These are phyloP conservation scores for Chrosomus eos DNA, from an alignment of 2,797 vertebrate genomes.

Conservation along the genomic window DNA sequence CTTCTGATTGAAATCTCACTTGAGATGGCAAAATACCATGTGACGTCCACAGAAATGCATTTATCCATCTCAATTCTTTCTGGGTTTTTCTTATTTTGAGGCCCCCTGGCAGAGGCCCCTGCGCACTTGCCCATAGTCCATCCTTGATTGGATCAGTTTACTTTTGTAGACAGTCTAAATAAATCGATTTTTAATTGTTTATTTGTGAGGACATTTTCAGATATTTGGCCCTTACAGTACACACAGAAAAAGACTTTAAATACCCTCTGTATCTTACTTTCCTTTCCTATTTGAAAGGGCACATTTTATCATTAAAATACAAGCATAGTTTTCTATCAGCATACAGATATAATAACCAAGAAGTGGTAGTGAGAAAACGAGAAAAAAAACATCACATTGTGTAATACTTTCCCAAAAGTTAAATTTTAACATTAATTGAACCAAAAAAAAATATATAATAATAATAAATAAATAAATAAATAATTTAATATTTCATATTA, in stretches of 20 bases:
- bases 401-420: not conserved
- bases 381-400: not conserved
- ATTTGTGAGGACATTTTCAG: not conserved
- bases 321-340: no score
- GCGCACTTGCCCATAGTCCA: not conserved
- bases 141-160: not conserved
- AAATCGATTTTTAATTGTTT: not conserved
- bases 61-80: not conserved
- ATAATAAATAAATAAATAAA: no score
- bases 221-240: not conserved
- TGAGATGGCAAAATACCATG: not conserved
- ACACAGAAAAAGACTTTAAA: not conserved
- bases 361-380: not conserved
- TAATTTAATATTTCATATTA: no score
- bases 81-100: not conserved
- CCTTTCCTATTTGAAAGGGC: not conserved
- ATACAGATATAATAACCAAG: not conserved
- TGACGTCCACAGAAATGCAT: not conserved
- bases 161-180: not conserved
- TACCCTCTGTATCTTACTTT: not conserved
- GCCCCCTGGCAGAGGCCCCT: not conserved
- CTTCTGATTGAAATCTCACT: not conserved
- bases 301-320: not conserved
- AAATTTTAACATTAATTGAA: not conserved
- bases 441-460: not conserved